Percentiles rank a stretch among this genome's conserved stretches.
phyloP scores from a whole-genome alignment of 53 echinoderm and acorn worm genomes.

The Crossaster papposus region DNA sequence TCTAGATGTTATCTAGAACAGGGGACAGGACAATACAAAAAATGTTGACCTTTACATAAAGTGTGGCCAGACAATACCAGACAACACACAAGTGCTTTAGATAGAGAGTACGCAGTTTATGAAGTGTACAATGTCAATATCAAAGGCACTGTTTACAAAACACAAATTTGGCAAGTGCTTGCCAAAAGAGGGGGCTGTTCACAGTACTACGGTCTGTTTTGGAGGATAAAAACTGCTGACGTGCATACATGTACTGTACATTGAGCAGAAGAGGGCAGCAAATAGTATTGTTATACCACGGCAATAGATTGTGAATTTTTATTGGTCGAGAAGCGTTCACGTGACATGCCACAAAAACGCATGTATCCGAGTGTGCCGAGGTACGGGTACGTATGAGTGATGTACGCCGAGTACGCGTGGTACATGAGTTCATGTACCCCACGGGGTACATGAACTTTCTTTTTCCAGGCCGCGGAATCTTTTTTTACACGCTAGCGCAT shows the following conservation, averaged over 20 bases:
- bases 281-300: too few relatives aligned
- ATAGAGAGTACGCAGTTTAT: not conserved
- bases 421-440: too few relatives aligned
- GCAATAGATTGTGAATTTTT: too few relatives aligned
- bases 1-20: not conserved
- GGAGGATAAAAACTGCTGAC: not conserved
- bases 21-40: not conserved
- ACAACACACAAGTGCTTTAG: not conserved
- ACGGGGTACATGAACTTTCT: too few relatives aligned
- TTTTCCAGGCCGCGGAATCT: too few relatives aligned
- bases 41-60: not conserved
- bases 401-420: too few relatives aligned
- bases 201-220: too few relatives aligned
- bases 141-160: not conserved
- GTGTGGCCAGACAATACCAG: not conserved
- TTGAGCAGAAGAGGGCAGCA: not conserved
- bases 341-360: too few relatives aligned
- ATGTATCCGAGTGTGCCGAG: too few relatives aligned
- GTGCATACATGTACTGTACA: not conserved
- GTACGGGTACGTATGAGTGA: too few relatives aligned
- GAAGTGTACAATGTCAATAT: not conserved
- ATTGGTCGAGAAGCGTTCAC: too few relatives aligned
- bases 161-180: not conserved
- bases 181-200: conserved; percentile 13
- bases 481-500: too few relatives aligned